phyloP scores from a whole-genome alignment of 53 echinoderm and acorn worm species.

The Crossaster papposus region DNA sequence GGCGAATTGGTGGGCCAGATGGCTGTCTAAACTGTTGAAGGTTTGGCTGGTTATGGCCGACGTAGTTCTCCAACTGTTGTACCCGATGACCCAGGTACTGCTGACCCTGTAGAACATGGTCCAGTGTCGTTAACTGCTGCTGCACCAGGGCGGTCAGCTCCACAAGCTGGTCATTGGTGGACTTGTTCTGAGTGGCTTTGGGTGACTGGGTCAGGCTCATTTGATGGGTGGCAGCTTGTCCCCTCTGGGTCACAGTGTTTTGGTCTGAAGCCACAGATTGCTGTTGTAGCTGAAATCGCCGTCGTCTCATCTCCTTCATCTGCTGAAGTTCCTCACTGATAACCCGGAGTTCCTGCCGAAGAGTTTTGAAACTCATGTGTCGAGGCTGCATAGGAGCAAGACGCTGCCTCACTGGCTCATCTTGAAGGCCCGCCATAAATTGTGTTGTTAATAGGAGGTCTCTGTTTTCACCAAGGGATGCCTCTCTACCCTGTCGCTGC shows the following conservation, averaged over 20 bases:
- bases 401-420: constrained; percentile 22
- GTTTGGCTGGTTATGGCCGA: neutral
- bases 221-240: no score
- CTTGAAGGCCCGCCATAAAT: constrained; percentile 33
- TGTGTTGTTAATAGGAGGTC: constrained; percentile 17
- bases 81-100: neutral
- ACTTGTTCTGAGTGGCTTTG: no score
- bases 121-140: no score
- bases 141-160: no score
- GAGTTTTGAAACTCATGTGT: constrained; percentile 18
- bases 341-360: constrained; percentile 9
- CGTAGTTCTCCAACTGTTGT: neutral
- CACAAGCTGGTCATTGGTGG: no score
- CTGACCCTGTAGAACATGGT: neutral
- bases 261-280: neutral
- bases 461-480: neutral
- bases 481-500: neutral
- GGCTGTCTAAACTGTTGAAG: no score
- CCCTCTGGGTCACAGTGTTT: neutral
- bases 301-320: neutral
- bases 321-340: constrained; percentile 4
- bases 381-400: constrained; percentile 53
- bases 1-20: no score
- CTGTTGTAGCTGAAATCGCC: neutral
- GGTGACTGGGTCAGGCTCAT: no score